phyloP scores from a whole-genome alignment of 2,113 vertebrate genomes.

The Chitala chitala region DNA sequence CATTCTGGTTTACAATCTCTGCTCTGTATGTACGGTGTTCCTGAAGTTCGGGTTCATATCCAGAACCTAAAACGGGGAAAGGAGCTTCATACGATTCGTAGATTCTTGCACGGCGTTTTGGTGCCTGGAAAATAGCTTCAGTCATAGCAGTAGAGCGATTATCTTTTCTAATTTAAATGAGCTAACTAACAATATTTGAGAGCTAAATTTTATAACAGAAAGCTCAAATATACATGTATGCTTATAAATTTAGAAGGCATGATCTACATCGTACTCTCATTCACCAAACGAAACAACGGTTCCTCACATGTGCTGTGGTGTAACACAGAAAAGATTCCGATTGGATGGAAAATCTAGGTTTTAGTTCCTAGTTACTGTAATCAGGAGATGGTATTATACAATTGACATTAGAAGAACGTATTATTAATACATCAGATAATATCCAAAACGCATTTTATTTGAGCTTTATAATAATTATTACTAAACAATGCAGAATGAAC shows the following conservation, averaged over 20 bases:
- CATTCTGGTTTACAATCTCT: constrained; percentile 72
- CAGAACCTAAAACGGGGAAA: constrained; percentile 59
- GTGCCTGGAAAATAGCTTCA: constrained; percentile 73
- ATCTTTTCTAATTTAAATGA: not conserved
- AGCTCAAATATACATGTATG: too few relatives aligned
- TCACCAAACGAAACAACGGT: not conserved
- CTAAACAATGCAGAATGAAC: too few relatives aligned
- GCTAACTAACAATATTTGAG: not conserved
- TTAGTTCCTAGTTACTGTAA: constrained; percentile 13
- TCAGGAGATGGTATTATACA: too few relatives aligned
- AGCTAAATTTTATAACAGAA: not conserved
- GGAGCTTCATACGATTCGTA: constrained; percentile 68
- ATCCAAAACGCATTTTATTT: too few relatives aligned
- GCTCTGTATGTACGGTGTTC: constrained; percentile 61
- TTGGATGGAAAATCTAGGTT: not conserved
- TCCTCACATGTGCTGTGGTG: not conserved
- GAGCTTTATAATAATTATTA: too few relatives aligned
- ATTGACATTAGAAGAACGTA: too few relatives aligned
- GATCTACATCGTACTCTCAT: not conserved
- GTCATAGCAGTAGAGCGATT: constrained; percentile 12
- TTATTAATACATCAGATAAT: too few relatives aligned
- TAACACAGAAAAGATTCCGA: not conserved
- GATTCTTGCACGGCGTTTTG: constrained; percentile 70
- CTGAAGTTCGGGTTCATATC: constrained; percentile 31
- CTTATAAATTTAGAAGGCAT: too few relatives aligned